These are phyloP conservation scores for Oligia strigilis DNA, from an alignment of 2,888 invertebrate species.

Conservation along the genomic window DNA sequence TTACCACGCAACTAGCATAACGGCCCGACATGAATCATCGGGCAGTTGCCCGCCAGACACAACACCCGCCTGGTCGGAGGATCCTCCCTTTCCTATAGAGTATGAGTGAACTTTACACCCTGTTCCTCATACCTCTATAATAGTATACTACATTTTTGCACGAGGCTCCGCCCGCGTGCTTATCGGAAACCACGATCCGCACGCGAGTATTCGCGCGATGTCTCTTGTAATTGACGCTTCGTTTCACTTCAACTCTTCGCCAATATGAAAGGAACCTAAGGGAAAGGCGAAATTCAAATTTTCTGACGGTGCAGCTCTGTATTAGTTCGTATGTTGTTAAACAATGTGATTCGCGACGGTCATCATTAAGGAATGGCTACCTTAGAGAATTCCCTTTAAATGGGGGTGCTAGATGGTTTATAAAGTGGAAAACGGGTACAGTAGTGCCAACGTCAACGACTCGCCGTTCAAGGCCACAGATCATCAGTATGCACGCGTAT, in stretches of 20 bases:
- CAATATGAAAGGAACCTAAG: slow-evolving; percentile 11
- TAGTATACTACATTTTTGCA: no score
- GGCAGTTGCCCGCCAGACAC: no score
- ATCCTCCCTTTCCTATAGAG: no score
- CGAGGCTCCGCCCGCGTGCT: neutral
- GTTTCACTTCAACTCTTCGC: slow-evolving; percentile 15
- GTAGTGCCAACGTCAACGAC: neutral
- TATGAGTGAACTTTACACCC: no score
- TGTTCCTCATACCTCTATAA: no score
- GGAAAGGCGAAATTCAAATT: slow-evolving; percentile 23
- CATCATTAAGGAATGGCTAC: neutral
- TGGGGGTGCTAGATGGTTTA: neutral
- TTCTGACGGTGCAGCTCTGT: slow-evolving; percentile 6
- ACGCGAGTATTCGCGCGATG: neutral
- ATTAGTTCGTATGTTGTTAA: neutral
- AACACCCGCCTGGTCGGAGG: no score
- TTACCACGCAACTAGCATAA: no score
- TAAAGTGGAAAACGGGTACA: neutral
- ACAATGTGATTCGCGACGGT: neutral
- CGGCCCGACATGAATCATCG: no score
- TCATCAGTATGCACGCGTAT: slow-evolving; percentile 26
- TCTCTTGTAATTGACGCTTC: neutral
- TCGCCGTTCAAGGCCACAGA: slow-evolving; percentile 16
- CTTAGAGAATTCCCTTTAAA: neutral
- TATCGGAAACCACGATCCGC: neutral